Evolutionary conservation across 1,140 invertebrate species (phyloP), one percentile per base, ranked within the genome.

Genomic region (Vanessa tameamea): DNA sequence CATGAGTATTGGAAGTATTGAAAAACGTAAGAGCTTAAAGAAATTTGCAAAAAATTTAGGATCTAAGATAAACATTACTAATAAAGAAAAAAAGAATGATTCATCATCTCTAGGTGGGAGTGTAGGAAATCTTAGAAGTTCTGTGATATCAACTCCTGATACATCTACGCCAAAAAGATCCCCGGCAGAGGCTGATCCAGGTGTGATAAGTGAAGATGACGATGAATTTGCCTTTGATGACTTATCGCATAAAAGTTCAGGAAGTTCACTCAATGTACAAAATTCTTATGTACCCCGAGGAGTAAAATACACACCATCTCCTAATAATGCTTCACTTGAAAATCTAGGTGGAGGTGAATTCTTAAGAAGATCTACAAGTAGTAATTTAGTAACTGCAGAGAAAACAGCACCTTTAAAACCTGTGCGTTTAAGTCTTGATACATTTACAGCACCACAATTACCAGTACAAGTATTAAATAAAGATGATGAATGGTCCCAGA

Each of bases 221-320:
- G 97, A 97, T 89, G 97, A 97, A 87, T 97, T 97, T 92, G 95
- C 96, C 89, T 97, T 98, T 90, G 97, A 97, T 89, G 97, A 97
- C 88, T 90, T 98, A 50, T 97, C 97, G 12, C 96, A 97, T 83
- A 97, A 97, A 90, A 97, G 97, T 87, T 97, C 97, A 14, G 96
- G 95, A 6, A 97, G 96, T 85, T 97, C 97, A 14, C 87, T 98
- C 3, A 97, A 97, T 87, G 93, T 94, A n/a, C 93, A 94, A 73
- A 84, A 91, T 82, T 77, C 82, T 63, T 79, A 78, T 48, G 63
- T 90, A 69, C 93, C 93, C 8, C 76, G 92, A 53, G 83, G 85
- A 15, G 85, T 89, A 47, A 93, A 94, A 80, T 93, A 93, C 48
- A 89, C 92, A 23, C 91, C 92, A 55, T 93, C 92, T 26, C 93